Base-by-base conservation (phyloP, 1,140 invertebrate species). In the Nylanderia fulva region DNA sequence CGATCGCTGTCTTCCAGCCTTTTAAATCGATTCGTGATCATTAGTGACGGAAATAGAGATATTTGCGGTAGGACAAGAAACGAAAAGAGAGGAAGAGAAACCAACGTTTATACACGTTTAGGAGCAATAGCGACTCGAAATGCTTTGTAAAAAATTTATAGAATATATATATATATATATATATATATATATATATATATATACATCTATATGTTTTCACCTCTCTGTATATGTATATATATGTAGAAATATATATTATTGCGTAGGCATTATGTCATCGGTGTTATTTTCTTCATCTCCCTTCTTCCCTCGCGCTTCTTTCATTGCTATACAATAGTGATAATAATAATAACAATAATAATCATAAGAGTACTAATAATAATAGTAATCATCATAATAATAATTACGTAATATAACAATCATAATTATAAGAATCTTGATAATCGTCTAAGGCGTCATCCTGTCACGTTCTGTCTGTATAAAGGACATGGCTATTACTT, bases 91-190 rank as follows among this genome's bases (percentile, higher is more conserved):
- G 85, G 82, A 88, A 89, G 79, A 88, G 84, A 90, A 83, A 90
- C 42, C 66, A 68, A 88, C 48, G 63, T 84, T 88, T 75, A 72
- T 69, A 56, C 74, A 29, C 61, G 45, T 68, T 87, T 89, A 87
- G 33, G 74, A 89, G 85, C 76, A 75, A 72, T 63, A 76, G 69
- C 63, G 68, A 90, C 82, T 88, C 80, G 88, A 90, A 69, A 86
- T 91, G 83, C 69, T 89, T 76, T 85, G 90, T 90, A 91, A 87
- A 91, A 91, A 91, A 90, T 77, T 80, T 86, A 88, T 80, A 89
- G 83, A 77, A 85, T 77, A 72, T 60, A 85, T 71, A 63, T 27
- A 82, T 84, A 84, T 61, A 80, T 63, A 74, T 58, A 56, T 54
- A 27, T 36, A 64, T 36, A 36, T 56, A 66, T 76, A 66, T 56